phyloP scores from a whole-genome alignment of 2,797 vertebrate genomes.

The Triplophysa yarkandensis region DNA sequence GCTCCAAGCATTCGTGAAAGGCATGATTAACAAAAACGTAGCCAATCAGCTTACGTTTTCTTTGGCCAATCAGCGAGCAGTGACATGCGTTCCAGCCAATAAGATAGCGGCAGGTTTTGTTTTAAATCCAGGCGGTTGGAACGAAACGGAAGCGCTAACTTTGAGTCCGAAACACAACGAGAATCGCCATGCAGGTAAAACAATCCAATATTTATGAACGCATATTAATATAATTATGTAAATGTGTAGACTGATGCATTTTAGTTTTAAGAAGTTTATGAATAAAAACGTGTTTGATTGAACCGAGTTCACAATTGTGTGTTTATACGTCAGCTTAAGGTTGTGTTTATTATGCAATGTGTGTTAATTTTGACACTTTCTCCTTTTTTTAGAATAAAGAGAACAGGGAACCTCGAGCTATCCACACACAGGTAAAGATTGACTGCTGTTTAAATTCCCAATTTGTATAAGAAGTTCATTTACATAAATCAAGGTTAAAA shows the following conservation, averaged over 20 bases:
- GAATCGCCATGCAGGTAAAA: conserved; percentile 24
- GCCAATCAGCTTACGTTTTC: background rate
- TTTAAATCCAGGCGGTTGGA: conserved; percentile 39
- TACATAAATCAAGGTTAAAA: background rate
- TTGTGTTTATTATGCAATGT: background rate
- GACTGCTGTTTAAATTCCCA: too few relatives aligned
- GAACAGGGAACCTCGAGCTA: conserved; percentile 69
- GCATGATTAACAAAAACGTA: background rate
- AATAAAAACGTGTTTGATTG: too few relatives aligned
- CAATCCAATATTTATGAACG: background rate
- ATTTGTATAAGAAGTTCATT: background rate
- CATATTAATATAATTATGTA: background rate
- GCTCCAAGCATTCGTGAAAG: too few relatives aligned
- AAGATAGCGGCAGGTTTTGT: background rate
- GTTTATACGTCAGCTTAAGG: too few relatives aligned
- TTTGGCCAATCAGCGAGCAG: background rate
- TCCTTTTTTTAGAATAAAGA: conserved; percentile 76
- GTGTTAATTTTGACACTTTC: background rate
- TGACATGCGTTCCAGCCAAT: background rate
- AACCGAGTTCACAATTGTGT: too few relatives aligned
- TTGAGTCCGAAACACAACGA: background rate
- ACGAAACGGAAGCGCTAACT: background rate
- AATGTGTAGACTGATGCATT: too few relatives aligned
- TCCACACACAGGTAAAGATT: conserved; percentile 65
- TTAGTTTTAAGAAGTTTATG: too few relatives aligned